Evolutionary conservation across 2,113 vertebrate genomes (phyloP).

Genomic region (Petromus typicus): DNA sequence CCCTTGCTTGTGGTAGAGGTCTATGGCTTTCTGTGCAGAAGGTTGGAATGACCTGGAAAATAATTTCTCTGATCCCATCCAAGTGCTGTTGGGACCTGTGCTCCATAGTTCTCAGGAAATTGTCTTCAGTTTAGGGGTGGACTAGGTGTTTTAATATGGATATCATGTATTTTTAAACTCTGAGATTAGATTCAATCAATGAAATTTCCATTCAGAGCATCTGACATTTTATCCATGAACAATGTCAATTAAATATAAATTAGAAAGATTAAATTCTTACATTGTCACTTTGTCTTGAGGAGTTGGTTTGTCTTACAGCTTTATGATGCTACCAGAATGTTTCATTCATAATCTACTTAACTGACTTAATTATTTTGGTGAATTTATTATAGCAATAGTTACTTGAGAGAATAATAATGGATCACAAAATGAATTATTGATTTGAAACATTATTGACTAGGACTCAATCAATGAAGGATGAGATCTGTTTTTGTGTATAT

Average conservation of each 20-base stretch:
- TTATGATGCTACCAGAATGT: not conserved
- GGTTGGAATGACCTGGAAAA: not conserved
- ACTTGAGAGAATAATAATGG: constrained; percentile 4
- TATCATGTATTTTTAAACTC: constrained; percentile 53
- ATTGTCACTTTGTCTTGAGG: constrained; percentile 31
- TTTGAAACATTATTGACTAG: constrained; percentile 53
- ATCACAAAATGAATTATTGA: constrained; percentile 53
- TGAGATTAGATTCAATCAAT: constrained; percentile 63
- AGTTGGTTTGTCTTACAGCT: constrained; percentile 13
- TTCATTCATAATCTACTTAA: constrained; percentile 54
- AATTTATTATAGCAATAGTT: constrained; percentile 57
- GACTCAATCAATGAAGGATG: constrained; percentile 20
- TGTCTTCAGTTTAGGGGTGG: constrained; percentile 4
- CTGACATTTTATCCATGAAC: not conserved
- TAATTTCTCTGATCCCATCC: not conserved
- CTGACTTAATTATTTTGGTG: not conserved
- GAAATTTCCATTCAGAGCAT: constrained; percentile 28
- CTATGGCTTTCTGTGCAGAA: constrained; percentile 56
- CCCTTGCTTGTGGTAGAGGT: constrained; percentile 37
- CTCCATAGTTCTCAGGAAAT: not conserved
- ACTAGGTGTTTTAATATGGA: constrained; percentile 32
- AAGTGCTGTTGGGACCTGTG: not conserved
- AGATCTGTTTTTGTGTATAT: not conserved
- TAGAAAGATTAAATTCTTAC: constrained; percentile 52
- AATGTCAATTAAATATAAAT: not conserved